Conservation (phyloP, 2,113 vertebrate genomes). For the Hippocampus comes region DNA sequence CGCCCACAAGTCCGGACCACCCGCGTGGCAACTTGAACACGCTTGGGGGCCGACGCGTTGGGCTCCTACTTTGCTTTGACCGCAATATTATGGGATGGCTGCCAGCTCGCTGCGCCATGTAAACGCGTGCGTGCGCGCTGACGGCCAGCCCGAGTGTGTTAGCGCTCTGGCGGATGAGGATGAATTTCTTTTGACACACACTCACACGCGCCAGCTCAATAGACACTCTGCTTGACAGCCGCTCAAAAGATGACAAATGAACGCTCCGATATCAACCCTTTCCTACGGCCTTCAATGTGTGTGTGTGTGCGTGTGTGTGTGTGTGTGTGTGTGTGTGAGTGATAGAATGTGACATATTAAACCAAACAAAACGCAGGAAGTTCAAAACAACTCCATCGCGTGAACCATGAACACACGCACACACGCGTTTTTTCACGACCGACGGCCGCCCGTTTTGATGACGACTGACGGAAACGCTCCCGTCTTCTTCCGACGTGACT, state of each 20-base stretch:
- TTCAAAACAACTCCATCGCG: constrained; percentile 47
- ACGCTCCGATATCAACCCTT: constrained; percentile 51
- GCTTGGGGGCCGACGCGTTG: no score
- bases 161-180: constrained; percentile 46
- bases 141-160: constrained; percentile 37
- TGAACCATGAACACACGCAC: not conserved
- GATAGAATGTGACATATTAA: constrained; percentile 64
- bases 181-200: constrained; percentile 11
- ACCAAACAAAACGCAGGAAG: constrained; percentile 50
- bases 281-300: constrained; percentile 15
- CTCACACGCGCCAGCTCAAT: constrained; percentile 12
- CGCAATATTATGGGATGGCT: not conserved
- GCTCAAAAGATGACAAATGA: constrained; percentile 62
- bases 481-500: no score
- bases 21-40: no score
- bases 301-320: constrained; percentile 24
- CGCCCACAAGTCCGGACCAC: no score
- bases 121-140: constrained; percentile 17
- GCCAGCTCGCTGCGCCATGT: not conserved
- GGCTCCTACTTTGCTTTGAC: not conserved
- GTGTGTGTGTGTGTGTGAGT: constrained; percentile 28
- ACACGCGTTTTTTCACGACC: no score
- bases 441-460: not conserved
- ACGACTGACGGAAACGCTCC: no score
- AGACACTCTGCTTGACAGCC: constrained; percentile 51